Conservation (phyloP, 1,140 invertebrate species). For the Nasonia vitripennis region DNA sequence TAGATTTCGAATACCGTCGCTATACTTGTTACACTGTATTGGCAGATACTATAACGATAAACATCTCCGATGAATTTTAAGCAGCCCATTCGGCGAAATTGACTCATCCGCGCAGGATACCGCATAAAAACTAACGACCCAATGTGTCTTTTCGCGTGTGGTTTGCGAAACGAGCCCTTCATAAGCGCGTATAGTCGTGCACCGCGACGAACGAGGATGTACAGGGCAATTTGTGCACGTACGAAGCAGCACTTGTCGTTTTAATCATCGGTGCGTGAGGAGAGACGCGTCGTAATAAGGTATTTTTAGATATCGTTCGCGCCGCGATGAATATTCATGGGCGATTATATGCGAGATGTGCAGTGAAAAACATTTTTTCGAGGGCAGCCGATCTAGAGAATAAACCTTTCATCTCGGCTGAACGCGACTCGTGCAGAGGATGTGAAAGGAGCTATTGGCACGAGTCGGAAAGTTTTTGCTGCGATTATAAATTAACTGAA, state of each 20-base stretch:
- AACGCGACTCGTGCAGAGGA: no score
- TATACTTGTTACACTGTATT: no score
- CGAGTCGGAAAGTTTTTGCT: no score
- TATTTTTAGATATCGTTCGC: slow-evolving; percentile 7
- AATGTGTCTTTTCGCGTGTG: neutral
- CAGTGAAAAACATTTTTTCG: neutral
- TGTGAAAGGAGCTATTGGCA: no score
- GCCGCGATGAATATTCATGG: slow-evolving; percentile 24
- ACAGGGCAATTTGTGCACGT: neutral
- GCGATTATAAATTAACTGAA: no score
- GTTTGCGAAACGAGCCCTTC: neutral
- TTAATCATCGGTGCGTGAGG: neutral
- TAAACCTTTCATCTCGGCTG: no score
- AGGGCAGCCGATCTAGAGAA: neutral
- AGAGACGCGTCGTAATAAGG: neutral
- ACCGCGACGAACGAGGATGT: neutral
- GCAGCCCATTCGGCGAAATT: neutral
- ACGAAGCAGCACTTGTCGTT: neutral
- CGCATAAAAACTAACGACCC: neutral
- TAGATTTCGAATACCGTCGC: no score
- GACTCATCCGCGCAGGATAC: neutral
- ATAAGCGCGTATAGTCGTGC: no score
- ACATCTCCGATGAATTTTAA: neutral
- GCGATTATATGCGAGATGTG: slow-evolving; percentile 19
- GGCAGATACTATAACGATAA: neutral